Evolutionary conservation across 2,113 vertebrate genomes (phyloP).

Genomic region (Junco hyemalis): DNA sequence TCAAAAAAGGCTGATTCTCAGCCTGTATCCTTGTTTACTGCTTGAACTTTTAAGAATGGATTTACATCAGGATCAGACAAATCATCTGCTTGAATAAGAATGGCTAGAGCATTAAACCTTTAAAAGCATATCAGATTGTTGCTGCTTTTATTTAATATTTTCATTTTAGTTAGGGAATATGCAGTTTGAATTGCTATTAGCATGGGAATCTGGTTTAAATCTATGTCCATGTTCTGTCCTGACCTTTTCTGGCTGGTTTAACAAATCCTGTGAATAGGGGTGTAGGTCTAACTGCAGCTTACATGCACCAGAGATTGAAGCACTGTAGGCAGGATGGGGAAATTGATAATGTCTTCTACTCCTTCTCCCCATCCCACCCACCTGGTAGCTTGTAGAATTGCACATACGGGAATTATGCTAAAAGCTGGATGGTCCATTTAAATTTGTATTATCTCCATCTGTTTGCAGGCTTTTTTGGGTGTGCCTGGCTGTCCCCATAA

Average conservation of each 20-base stretch:
- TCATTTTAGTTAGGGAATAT: background rate
- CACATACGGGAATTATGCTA: background rate
- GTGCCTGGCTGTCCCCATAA: background rate
- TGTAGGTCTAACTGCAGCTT: background rate
- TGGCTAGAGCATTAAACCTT: background rate
- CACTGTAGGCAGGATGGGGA: background rate
- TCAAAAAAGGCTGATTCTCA: background rate
- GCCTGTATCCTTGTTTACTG: background rate
- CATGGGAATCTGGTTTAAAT: background rate
- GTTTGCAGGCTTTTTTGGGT: background rate
- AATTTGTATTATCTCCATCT: background rate
- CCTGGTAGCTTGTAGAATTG: background rate
- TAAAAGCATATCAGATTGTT: background rate
- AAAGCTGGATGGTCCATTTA: constrained; percentile 25
- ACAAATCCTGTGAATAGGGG: background rate
- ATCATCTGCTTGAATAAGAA: background rate
- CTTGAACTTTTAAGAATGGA: background rate
- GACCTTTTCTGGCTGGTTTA: background rate
- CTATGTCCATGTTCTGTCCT: background rate
- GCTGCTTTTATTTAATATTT: background rate
- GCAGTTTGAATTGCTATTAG: background rate
- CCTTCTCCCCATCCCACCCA: background rate
- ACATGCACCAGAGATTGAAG: background rate
- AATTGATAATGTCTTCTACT: background rate
- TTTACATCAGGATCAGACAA: background rate